phyloP scores from a whole-genome alignment of 1,140 invertebrate genomes.

The Micrasema longulum region DNA sequence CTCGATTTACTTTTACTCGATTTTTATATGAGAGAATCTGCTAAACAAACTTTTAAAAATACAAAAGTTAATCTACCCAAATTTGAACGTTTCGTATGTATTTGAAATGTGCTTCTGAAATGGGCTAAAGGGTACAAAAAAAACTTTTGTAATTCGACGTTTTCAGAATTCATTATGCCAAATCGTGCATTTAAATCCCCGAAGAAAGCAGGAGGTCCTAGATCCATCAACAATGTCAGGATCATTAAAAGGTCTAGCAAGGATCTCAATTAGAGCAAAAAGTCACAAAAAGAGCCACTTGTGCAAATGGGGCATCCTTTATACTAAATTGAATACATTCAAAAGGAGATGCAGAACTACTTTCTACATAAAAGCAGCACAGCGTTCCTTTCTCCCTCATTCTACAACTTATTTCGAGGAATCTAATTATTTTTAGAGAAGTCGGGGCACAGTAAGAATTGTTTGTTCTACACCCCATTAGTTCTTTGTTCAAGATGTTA shows the following conservation, averaged over 20 bases:
- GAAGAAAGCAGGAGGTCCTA: conserved; percentile 20
- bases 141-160: conserved; percentile 11
- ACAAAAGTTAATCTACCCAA: no score
- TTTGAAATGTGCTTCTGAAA: no score
- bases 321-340: no score
- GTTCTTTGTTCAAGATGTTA: conserved; percentile 3
- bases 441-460: background rate
- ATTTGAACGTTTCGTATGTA: no score
- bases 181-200: conserved; percentile 26
- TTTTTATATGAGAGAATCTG: no score
- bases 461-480: conserved; percentile 40
- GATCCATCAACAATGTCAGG: conserved; percentile 31
- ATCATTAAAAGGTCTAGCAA: conserved; percentile 20
- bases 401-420: no score
- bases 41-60: no score
- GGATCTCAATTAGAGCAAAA: background rate
- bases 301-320: no score
- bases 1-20: no score
- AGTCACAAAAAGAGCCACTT: background rate
- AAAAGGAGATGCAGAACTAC: no score
- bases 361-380: no score
- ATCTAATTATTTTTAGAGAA: conserved; percentile 25
- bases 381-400: conserved; percentile 3
- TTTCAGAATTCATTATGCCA: conserved; percentile 27
- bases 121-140: background rate